Evolutionary conservation across 2,113 vertebrate species (phyloP).

Genomic region (Thamnaconus septentrionalis): DNA sequence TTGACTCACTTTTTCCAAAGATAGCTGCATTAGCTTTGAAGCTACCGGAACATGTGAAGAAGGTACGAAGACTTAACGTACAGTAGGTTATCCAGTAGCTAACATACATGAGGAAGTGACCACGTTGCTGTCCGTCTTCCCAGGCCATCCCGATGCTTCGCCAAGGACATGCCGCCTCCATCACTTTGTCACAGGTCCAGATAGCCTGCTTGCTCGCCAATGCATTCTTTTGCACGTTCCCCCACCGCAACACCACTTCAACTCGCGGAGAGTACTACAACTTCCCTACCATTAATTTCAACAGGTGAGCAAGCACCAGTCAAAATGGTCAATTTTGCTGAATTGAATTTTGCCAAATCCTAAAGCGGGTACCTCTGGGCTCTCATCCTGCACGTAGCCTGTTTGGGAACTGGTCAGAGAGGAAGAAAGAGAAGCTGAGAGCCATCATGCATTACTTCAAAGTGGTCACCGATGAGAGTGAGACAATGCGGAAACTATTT

Average conservation of each 20-base stretch:
- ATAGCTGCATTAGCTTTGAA: constrained; percentile 64
- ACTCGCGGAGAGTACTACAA: constrained; percentile 52
- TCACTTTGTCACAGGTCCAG: constrained; percentile 73
- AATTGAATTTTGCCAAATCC: accelerated
- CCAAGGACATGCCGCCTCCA: background rate
- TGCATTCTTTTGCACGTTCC: constrained; percentile 79
- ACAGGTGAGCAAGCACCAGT: constrained; percentile 48
- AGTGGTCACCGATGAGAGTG: constrained; percentile 48
- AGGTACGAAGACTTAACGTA: constrained; percentile 37
- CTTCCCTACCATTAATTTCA: constrained; percentile 77
- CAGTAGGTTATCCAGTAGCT: no score
- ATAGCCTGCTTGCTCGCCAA: constrained; percentile 75
- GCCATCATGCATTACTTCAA: constrained; percentile 75
- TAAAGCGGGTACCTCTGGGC: background rate
- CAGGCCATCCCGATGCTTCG: constrained; percentile 73
- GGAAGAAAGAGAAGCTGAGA: constrained; percentile 66
- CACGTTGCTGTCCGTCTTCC: background rate
- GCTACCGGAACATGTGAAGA: constrained; percentile 32
- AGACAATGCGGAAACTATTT: constrained; percentile 2
- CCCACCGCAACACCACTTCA: constrained; percentile 59
- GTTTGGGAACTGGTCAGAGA: constrained; percentile 19
- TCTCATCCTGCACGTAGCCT: constrained; percentile 50
- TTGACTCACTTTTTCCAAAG: constrained; percentile 31
- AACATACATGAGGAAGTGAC: background rate
- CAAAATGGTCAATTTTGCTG: no score